These are phyloP conservation scores for Microtus montanus DNA, from an alignment of 2,113 vertebrate species.

Conservation along the genomic window DNA sequence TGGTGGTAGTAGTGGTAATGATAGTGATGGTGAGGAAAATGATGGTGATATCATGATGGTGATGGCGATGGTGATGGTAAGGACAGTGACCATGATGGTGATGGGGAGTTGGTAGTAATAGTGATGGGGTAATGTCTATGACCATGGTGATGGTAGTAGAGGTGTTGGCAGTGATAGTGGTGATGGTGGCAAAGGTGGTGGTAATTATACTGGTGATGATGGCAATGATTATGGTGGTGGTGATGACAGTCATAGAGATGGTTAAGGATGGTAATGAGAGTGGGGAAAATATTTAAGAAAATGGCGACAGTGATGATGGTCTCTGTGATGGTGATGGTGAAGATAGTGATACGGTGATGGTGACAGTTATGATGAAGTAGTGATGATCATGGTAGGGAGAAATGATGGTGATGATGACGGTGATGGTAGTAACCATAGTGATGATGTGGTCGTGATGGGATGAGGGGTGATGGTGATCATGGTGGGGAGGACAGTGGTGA, in stretches of 20 bases:
- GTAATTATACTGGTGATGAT: too few species aligned
- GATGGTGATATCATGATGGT: neutral
- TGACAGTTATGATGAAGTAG: fast-evolving
- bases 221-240: neutral
- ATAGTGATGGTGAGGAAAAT: too few species aligned
- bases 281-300: fast-evolving
- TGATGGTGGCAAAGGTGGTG: too few species aligned
- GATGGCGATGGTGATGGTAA: neutral
- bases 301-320: neutral
- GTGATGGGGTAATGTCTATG: neutral
- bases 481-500: too few species aligned
- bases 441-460: neutral
- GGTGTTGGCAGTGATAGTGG: neutral
- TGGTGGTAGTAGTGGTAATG: fast-evolving
- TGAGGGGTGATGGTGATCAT: fast-evolving
- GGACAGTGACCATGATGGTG: neutral
- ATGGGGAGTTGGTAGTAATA: neutral
- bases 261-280: fast-evolving
- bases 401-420: too few species aligned
- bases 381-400: fast-evolving
- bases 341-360: too few species aligned
- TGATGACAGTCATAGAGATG: too few species aligned
- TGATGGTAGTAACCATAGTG: too few species aligned
- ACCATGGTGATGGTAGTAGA: neutral
- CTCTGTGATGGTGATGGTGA: neutral